Evolutionary conservation across 2,113 vertebrate species (phyloP), one percentile per base, ranked within the genome.

Genomic region (Podilymbus podiceps): DNA sequence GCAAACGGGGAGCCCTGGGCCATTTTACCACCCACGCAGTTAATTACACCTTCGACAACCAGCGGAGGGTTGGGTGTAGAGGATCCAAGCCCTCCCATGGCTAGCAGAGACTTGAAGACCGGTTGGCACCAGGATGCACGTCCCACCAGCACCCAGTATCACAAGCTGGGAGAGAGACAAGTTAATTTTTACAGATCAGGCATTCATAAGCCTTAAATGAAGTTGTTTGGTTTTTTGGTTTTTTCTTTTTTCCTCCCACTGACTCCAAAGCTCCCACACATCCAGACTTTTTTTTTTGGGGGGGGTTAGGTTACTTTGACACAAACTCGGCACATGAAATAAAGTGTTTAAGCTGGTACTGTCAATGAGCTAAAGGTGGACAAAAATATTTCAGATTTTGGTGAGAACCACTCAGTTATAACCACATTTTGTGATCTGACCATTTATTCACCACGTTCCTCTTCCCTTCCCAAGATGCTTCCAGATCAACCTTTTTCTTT

Each of bases 31-130:
- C 95, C 97, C 83, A 88, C 97, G 1, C 95, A 50, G 94, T 63
- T 97, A 97, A 98, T 97, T 96, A 97, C 62, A 74, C 81, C 94
- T 88, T 58, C 2, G 0, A 46, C 85, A 96, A 77, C 28, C 90
- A 87, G 55, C 9, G 1, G 22, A 93, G 89, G 78, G 76, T 49
- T 95, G 96, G 76, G 94, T 72, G 50, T 60, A 96, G 94, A 97
- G 90, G 82, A 96, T 96, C 95, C 87, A 86, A 93, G 90, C 89
- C 88, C 89, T 97, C 95, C 95, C 19, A 6, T 27, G 15, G 86
- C 92, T 88, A 93, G 73, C 95, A 96, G 95, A 97, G 89, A 95
- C 97, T 96, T 31, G 47, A 97, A 96, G 95, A 93, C 85, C 33
- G 4, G 83, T 73, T 88, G 83, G 90, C 89, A 83, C 62, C 13